Evolutionary conservation across 2,888 invertebrate genomes (phyloP), one percentile per base, ranked within the genome.

Genomic region (Bellardia bayeri): DNA sequence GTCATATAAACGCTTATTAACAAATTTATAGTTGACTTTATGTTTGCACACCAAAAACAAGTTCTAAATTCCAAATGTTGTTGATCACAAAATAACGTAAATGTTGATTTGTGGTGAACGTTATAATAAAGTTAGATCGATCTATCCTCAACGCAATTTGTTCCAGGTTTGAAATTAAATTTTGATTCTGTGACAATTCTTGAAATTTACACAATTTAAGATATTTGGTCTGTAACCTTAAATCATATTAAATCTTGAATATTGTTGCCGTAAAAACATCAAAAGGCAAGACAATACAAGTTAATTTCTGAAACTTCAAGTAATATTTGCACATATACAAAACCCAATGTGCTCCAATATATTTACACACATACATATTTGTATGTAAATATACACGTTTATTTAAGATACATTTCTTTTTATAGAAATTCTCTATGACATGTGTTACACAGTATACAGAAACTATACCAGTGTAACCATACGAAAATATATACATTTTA

Each of bases 381-480:
- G 23, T 13, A 30, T 42, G 23, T 33, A 23, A 16, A 23, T 14
- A 9, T 14, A 16, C 49, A 14, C 33, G n/a, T 61, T n/a, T 13
- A 13, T 42, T 66, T 64, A 64, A 40, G 37, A 42, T 23, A 45
- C 23, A 45, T 42, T 66, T 37, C 16, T 42, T 54, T 75, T 76
- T 13, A n/a, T 11, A 64, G 14, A 49, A 58, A 14, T 64, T 71
- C 78, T 72, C 40, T 40, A 37, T 40, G 56, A 23, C 83, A 84
- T 84, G 54, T 84, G 83, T 66, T 84, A 40, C 78, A 42, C 9
- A 51, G 30, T 71, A 16, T 61, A 72, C 64, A 54, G 49, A 63
- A 83, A 69, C 63, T 45, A 83, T 64, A 79, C 56, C 23, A 79
- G 51, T 58, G 66, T 9, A 54, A 58, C 6, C n/a, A 8, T 14